Conservation (phyloP, 2,888 invertebrate species). For the Spilosoma lubricipeda region DNA sequence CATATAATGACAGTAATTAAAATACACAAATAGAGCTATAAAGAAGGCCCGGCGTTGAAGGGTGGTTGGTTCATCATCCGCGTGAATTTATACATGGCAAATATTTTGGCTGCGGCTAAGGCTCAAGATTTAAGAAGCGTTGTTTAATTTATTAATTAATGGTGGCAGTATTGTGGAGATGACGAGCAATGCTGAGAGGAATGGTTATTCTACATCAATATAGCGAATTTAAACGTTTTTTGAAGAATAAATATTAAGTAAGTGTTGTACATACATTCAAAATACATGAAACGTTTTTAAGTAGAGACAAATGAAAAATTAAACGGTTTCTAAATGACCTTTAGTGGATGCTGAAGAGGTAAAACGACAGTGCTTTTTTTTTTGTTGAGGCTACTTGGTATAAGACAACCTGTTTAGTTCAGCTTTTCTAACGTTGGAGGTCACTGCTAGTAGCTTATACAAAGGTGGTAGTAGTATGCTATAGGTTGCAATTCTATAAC, state of each 20-base stretch:
- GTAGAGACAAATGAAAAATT: not conserved
- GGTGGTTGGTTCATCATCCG: conserved; percentile 84
- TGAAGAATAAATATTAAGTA: not conserved
- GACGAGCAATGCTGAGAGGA: conserved; percentile 57
- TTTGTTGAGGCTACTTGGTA: not conserved
- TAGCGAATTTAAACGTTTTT: conserved; percentile 38
- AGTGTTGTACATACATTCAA: not conserved
- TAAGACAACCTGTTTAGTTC: too few relatives aligned
- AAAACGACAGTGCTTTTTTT: not conserved
- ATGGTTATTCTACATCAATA: conserved; percentile 54
- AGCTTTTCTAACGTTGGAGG: too few relatives aligned
- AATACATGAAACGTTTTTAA: not conserved
- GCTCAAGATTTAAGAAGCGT: conserved; percentile 78
- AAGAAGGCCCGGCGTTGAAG: conserved; percentile 84
- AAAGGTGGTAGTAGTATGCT: not conserved
- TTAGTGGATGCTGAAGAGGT: not conserved
- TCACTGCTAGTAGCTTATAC: too few relatives aligned
- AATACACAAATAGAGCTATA: conserved; percentile 90
- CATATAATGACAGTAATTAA: conserved; percentile 91
- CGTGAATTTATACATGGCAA: conserved; percentile 85
- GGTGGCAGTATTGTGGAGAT: conserved; percentile 76
- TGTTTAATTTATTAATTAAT: conserved; percentile 86
- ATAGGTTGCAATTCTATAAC: not conserved
- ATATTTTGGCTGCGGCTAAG: conserved; percentile 82
- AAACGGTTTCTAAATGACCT: not conserved